A percentile compares a stretch with the other conserved stretches of the same genome.
Conservation (phyloP, 2,888 invertebrate species). For the Esperia sulphurella region DNA sequence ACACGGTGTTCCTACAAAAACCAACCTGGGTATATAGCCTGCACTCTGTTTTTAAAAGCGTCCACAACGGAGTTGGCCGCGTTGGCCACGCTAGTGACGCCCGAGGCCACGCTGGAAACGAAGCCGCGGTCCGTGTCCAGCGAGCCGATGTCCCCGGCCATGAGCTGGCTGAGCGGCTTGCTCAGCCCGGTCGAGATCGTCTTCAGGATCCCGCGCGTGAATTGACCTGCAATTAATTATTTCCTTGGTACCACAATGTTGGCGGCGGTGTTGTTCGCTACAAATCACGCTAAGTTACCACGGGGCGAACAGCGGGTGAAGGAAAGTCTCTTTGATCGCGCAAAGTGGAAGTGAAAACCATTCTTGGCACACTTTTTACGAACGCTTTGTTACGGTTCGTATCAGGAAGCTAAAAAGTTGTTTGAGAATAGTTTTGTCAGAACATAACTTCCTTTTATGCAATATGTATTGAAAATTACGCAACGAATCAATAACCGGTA, state of each 20-base stretch:
- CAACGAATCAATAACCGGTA: not conserved
- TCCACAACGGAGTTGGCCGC: slow-evolving; percentile 64
- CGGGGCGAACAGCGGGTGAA: no score
- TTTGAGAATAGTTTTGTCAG: no score
- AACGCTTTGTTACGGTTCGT: no score
- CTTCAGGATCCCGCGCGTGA: slow-evolving; percentile 68
- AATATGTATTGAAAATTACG: not conserved
- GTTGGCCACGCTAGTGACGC: slow-evolving; percentile 61
- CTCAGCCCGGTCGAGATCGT: slow-evolving; percentile 57
- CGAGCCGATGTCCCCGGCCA: slow-evolving; percentile 80
- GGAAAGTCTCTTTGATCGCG: no score
- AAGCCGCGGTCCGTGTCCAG: slow-evolving; percentile 81
- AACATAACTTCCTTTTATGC: not conserved
- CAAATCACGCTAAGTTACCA: no score
- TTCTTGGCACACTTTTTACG: no score
- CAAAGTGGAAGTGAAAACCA: no score
- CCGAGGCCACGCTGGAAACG: slow-evolving; percentile 62
- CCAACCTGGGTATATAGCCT: slow-evolving; percentile 78
- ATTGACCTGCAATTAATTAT: slow-evolving; percentile 59
- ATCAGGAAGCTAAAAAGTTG: no score
- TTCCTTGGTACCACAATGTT: no score
- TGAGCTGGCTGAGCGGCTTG: slow-evolving; percentile 78
- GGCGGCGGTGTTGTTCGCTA: no score
- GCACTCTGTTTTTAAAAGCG: slow-evolving; percentile 71
- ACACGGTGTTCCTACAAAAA: not conserved